phyloP scores from a whole-genome alignment of 2,888 invertebrate species.

The Platycheirus rosarum region DNA sequence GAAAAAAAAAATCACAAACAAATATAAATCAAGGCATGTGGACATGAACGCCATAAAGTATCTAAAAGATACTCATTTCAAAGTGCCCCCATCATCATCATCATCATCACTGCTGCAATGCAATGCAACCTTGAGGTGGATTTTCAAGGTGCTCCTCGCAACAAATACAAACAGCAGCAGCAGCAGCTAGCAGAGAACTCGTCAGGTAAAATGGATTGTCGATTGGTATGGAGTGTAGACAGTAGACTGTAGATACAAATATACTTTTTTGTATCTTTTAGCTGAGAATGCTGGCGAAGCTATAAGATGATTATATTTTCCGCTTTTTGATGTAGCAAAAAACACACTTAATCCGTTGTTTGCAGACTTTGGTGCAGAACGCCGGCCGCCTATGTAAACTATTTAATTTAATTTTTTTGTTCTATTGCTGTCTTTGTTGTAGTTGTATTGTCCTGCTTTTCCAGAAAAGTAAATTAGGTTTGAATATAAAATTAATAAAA shows the following conservation, averaged over 20 bases:
- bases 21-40: constrained; percentile 22
- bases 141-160: constrained; percentile 79
- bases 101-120: constrained; percentile 22
- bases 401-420: constrained; percentile 38
- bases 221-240: constrained; percentile 1
- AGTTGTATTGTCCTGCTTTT: background rate
- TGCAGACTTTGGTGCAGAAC: background rate
- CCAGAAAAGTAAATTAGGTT: constrained; percentile 1
- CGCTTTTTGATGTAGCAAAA: constrained; percentile 25
- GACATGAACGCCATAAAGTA: constrained; percentile 23
- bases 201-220: constrained; percentile 28
- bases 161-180: constrained; percentile 70
- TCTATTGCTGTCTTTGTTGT: background rate
- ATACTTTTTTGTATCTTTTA: constrained; percentile 35
- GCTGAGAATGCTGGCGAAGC: constrained; percentile 3
- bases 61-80: constrained; percentile 42
- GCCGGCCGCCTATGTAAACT: constrained; percentile 33
- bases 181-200: constrained; percentile 29
- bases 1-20: too few species aligned
- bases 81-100: constrained; percentile 28
- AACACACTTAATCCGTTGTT: constrained; percentile 14
- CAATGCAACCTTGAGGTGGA: constrained; percentile 78
- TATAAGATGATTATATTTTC: constrained; percentile 27
- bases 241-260: background rate
- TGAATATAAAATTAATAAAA: constrained; percentile 18